Evolutionary conservation across 1,140 invertebrate genomes (phyloP).

Genomic region (Leptopilina boulardi): DNA sequence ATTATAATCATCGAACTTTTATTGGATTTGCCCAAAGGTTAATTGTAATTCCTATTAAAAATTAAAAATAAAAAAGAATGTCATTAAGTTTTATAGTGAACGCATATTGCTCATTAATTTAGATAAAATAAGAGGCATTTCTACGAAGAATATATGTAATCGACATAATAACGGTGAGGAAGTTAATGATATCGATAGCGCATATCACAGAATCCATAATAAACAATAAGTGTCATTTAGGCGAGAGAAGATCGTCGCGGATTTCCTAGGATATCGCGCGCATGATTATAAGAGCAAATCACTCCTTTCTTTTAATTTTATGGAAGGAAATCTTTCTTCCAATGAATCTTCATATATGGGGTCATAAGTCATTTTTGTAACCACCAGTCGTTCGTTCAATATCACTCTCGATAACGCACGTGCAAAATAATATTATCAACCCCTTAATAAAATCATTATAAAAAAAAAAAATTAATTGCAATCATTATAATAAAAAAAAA

Average conservation of each 20-base stretch:
- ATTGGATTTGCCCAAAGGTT: neutral
- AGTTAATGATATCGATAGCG: slow-evolving; percentile 47
- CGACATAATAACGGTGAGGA: slow-evolving; percentile 21
- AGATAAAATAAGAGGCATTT: slow-evolving; percentile 56
- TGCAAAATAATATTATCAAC: slow-evolving; percentile 68
- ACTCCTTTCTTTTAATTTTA: slow-evolving; percentile 42
- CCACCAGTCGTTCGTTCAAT: no score
- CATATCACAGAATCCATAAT: slow-evolving; percentile 28
- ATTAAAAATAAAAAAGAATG: neutral
- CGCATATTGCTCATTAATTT: slow-evolving; percentile 58
- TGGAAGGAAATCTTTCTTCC: slow-evolving; percentile 58
- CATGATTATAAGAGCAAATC: neutral
- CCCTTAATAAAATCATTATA: slow-evolving; percentile 48
- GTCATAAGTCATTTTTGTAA: slow-evolving; percentile 70
- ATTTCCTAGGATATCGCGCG: slow-evolving; percentile 35
- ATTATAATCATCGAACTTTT: neutral
- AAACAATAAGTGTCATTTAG: slow-evolving; percentile 49
- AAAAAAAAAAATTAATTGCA: slow-evolving; percentile 35
- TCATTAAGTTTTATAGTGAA: slow-evolving; percentile 62
- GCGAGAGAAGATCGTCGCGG: slow-evolving; percentile 20
- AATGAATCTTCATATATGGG: slow-evolving; percentile 61
- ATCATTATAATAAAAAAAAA: neutral
- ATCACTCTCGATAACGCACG: slow-evolving; percentile 62
- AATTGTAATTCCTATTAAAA: neutral
- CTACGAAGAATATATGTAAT: slow-evolving; percentile 58